phyloP scores from a whole-genome alignment of 2,888 invertebrate genomes.

The Folsomia candida region DNA sequence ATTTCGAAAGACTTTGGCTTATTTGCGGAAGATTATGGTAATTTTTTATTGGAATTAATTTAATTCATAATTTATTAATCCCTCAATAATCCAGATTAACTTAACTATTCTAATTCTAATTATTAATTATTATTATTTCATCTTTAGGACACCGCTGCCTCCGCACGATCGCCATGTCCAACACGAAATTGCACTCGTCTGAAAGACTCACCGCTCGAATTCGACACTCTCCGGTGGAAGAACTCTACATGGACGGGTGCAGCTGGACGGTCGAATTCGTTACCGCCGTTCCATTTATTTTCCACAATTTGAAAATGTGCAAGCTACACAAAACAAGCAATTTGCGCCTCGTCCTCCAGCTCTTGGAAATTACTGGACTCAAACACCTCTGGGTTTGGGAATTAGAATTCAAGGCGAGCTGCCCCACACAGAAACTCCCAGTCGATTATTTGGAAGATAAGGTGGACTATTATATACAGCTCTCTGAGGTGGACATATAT shows the following conservation, averaged over 20 bases:
- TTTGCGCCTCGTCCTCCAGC: not conserved
- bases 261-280: not conserved
- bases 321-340: not conserved
- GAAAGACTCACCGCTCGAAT: not conserved
- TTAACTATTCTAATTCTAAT: too few species aligned
- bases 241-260: not conserved
- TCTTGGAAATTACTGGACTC: not conserved
- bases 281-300: not conserved
- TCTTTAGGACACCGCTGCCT: too few species aligned
- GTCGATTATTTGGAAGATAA: not conserved
- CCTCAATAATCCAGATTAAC: too few species aligned
- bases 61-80: too few species aligned
- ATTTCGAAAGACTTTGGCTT: not conserved
- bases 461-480: not conserved
- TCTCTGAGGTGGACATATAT: not conserved
- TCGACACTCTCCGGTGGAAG: not conserved
- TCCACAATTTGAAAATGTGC: not conserved
- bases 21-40: too few species aligned
- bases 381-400: not conserved
- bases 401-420: not conserved
- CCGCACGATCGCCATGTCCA: not conserved
- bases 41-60: too few species aligned
- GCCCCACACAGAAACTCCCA: too few species aligned
- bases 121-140: too few species aligned
- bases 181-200: not conserved